Base-by-base conservation (phyloP, 2,113 vertebrate genomes). In the Charina bottae region DNA sequence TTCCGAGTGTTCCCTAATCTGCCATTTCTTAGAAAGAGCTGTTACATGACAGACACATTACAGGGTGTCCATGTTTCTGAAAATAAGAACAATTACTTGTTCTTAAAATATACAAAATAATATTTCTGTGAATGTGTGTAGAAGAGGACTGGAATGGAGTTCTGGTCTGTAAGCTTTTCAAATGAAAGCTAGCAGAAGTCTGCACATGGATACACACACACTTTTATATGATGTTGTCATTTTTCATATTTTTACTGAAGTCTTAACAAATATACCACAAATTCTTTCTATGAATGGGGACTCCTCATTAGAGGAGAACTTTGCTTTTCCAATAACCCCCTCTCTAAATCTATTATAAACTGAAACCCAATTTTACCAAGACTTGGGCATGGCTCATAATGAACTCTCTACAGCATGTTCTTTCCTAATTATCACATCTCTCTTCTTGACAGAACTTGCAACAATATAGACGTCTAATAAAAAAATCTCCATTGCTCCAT, bases 1-100 rank as follows among this genome's bases (percentile, higher is more conserved):
- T 87, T 86, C 78, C 59, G 37, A 92, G 58, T 85, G 60, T 92
- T 93, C 93, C 89, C 58, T 68, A 89, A 90, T 87, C 78, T 94
- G 94, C 94, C 46, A 21, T 95, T 95, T 95, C 83, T 93, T 91
- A 96, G 42, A 96, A 95, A 85, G 90, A 95, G 72, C 33, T 93
- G 72, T 94, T 93, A 72, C 64, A 11, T n/a, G 87, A 87, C 55
- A 93, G 93, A 83, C 7, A 92, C 33, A 96, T 90, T 93, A 94
- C 33, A 60, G 21, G 89, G 42, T 0, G 0, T 83, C 89, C 0
- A 0, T 93, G 88, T 92, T 90, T 42, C 94, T 7, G 64, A 68
- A 94, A 93, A 94, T 92, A 90, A 93, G 92, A 93, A 94, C 56
- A 72, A 91, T 59, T 56, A 0, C 49, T 78, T 54, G 46, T 78